These are phyloP conservation scores for Agelas oroides DNA, from an alignment of 37 sponge, comb jelly and placozoan species.

Conservation along the genomic window DNA sequence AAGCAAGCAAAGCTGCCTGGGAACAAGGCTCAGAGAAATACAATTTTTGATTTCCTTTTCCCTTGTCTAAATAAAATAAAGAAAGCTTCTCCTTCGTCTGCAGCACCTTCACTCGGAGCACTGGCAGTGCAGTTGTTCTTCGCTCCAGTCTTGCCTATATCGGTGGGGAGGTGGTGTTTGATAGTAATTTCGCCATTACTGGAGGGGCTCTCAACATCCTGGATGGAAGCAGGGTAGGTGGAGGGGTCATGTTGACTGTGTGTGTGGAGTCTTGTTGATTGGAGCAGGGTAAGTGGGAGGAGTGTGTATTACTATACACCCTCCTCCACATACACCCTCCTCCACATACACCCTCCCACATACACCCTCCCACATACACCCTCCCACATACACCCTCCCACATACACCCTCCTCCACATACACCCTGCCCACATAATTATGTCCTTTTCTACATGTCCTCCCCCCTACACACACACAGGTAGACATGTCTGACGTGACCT, in stretches of 20 bases:
- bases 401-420: not conserved
- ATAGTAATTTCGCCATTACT: slow-evolving; percentile 44
- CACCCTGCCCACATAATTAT: not conserved
- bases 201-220: slow-evolving; percentile 70
- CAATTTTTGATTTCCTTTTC: no score
- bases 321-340: not conserved
- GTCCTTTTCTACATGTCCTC: not conserved
- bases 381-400: not conserved
- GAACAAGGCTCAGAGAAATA: no score
- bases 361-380: not conserved
- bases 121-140: slow-evolving; percentile 66
- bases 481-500: slow-evolving; percentile 22
- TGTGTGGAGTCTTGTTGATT: not conserved
- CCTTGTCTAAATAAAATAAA: no score
- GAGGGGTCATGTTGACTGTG: not conserved
- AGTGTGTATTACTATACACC: not conserved
- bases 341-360: not conserved
- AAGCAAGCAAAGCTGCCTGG: no score
- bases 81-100: slow-evolving; percentile 3
- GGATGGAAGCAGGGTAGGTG: slow-evolving; percentile 44
- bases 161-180: slow-evolving; percentile 34
- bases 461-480: slow-evolving; percentile 36
- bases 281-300: slow-evolving; percentile 41
- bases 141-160: slow-evolving; percentile 32
- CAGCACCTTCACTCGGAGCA: slow-evolving; percentile 58